Base-by-base conservation (phyloP, 2,888 invertebrate genomes). In the Caenorhabditis uteleia region DNA sequence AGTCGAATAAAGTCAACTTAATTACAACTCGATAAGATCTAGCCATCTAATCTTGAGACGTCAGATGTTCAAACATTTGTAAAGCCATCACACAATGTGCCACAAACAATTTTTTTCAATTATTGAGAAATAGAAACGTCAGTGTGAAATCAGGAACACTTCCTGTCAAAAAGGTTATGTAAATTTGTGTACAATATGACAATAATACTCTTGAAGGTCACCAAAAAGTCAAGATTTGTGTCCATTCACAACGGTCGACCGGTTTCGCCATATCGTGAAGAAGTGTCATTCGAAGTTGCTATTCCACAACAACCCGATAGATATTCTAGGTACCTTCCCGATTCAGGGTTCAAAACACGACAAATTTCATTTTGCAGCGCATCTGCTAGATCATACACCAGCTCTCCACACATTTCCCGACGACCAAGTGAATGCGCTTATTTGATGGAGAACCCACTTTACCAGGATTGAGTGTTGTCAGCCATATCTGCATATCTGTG, bases 211-310 rank as follows among this genome's bases (percentile, higher is more conserved):
- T 60, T 67, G 23, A 42, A 71, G 70, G 64, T 81, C 7, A 75
- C 73, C 29, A 74, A 74, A 47, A 81, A 82, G 51, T 68, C 75
- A 2, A 72, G 81, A 20, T 59, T 68, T 44, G 81, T 81, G 14
- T 80, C 77, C 20, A 75, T 81, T 43, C 71, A 80, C 59, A 80
- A 81, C 46, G 82, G 82, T 14, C 68, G 78, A 20, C 81, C 82
- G 18, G 71, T 81, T 4, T 69, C 73, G 6, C 77, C 77, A n/a
- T 81, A 74, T 57, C 70, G 67, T 16, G 82, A 81, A 53, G 77
- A 74, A 12, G 78, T 81, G 12, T 72, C 73, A 18, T 81, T 74
- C 50, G 80, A 77, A 50, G 73, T 77, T 8, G 61, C 61, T 0
- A 57, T 69, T 42, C 71, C 74, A 47, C 53, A 66, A 39, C 47